Evolutionary conservation across 1,140 invertebrate genomes (phyloP).

Genomic region (Lordiphosa stackelbergi): DNA sequence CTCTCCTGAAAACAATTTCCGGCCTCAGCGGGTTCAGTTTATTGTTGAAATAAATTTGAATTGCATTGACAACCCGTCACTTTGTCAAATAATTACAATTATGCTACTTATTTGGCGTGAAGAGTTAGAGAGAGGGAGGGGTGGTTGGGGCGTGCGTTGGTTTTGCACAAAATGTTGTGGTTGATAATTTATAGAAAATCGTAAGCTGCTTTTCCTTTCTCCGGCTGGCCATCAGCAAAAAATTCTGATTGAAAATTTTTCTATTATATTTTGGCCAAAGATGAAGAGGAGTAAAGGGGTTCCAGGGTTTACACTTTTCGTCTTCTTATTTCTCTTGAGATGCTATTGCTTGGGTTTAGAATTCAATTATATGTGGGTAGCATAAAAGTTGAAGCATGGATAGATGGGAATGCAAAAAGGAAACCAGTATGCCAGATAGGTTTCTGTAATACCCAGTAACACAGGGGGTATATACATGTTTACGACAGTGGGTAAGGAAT

Average conservation of each 20-base stretch:
- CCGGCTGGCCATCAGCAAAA: constrained; percentile 31
- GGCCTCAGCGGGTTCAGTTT: constrained; percentile 39
- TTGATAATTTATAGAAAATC: constrained; percentile 35
- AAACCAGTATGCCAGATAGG: not conserved
- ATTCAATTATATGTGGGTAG: constrained; percentile 62
- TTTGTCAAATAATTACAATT: constrained; percentile 46
- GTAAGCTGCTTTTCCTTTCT: constrained; percentile 52
- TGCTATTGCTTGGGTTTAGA: constrained; percentile 55
- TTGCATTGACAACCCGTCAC: constrained; percentile 29
- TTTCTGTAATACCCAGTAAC: constrained; percentile 7
- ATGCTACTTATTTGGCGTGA: constrained; percentile 10
- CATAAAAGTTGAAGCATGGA: constrained; percentile 42
- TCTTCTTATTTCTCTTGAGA: constrained; percentile 64
- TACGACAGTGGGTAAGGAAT: too few relatives aligned
- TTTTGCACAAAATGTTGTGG: constrained; percentile 11
- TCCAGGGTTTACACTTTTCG: constrained; percentile 24
- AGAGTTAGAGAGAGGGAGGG: not conserved
- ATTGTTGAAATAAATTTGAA: constrained; percentile 47
- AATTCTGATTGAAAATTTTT: constrained; percentile 67
- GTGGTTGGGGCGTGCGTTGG: not conserved
- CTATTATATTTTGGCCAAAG: constrained; percentile 42
- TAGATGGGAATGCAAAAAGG: constrained; percentile 18
- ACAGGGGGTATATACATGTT: too few relatives aligned
- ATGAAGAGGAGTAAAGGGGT: constrained; percentile 8
- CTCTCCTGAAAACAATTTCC: constrained; percentile 29